Evolutionary conservation across 2,888 invertebrate species (phyloP).

Genomic region (Colletes collaris): DNA sequence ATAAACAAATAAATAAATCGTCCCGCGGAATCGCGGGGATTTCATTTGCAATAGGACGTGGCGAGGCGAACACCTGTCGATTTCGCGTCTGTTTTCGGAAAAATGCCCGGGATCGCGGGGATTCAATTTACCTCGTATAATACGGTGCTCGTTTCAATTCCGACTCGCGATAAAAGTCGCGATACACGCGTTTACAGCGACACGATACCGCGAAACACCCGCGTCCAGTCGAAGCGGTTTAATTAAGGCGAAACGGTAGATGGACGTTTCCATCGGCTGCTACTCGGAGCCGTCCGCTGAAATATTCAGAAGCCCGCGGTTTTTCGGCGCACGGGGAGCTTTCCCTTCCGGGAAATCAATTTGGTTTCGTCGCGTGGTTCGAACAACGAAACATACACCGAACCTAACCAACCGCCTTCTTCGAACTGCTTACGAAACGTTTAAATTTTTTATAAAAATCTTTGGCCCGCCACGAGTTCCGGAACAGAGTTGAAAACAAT

Average conservation of each 20-base stretch:
- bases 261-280: slow-evolving; percentile 48
- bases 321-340: slow-evolving; percentile 13
- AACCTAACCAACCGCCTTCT: no score
- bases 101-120: slow-evolving; percentile 57
- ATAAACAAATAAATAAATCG: slow-evolving; percentile 39
- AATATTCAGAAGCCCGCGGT: slow-evolving; percentile 35
- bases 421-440: no score
- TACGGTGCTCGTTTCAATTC: slow-evolving; percentile 52
- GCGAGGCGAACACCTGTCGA: slow-evolving; percentile 64
- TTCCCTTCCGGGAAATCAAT: slow-evolving; percentile 34
- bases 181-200: slow-evolving; percentile 53
- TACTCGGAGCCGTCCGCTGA: slow-evolving; percentile 23
- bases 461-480: no score
- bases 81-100: slow-evolving; percentile 58
- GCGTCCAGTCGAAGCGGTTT: slow-evolving; percentile 38
- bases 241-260: slow-evolving; percentile 54
- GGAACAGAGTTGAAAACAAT: no score
- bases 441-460: no score
- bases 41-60: slow-evolving; percentile 21
- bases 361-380: not conserved
- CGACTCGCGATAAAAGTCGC: slow-evolving; percentile 58
- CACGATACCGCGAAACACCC: slow-evolving; percentile 40
- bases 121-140: slow-evolving; percentile 64
- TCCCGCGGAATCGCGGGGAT: slow-evolving; percentile 8
- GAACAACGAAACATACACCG: not conserved